Evolutionary conservation across 1,140 invertebrate species (phyloP), one percentile per base, ranked within the genome.

Genomic region (Lasioglossum albipes): DNA sequence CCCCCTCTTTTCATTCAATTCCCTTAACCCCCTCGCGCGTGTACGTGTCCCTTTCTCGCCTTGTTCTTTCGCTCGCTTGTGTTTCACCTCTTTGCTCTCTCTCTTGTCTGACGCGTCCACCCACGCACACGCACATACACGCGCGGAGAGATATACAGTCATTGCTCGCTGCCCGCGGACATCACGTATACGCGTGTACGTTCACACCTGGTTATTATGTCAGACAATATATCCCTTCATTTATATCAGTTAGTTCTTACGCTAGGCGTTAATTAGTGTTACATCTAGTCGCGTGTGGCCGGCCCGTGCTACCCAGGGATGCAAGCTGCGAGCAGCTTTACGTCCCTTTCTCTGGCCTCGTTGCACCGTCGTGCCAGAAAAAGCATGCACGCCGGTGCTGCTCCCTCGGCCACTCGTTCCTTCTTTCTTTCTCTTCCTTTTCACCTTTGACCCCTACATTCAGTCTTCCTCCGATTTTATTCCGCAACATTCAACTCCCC

Each of bases 251-350:
- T 84, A 89, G 69, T 84, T 82, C 87, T 91, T 92, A 92, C 80
- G 75, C 90, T 92, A 92, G 88, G 92, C 89, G 85, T 92, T 92
- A 92, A 90, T 92, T 91, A 93, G 88, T 92, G 88, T 92, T 92
- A 92, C 90, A 90, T 90, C 88, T 92, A 92, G 72, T 91, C 86
- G 88, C 86, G 93, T 93, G 91, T 93, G 91, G 91, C 92, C 93
- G 84, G 91, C 92, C 91, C 88, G 89, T 93, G 93, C 92, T 93
- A 92, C 86, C 90, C 88, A 89, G 75, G 78, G 75, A 79, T 5
- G 5, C 84, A 81, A 87, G 82, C 83, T 45, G 22, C 70, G 72
- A 65, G 27, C 71, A 79, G 79, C 71, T 68, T 68, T 73, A 67
- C 42, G 13, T 52, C 31, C 71, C n/a, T 49, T 70, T 71, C 67